Conservation (phyloP, 2,113 vertebrate species). For the Heptranchias perlo region DNA sequence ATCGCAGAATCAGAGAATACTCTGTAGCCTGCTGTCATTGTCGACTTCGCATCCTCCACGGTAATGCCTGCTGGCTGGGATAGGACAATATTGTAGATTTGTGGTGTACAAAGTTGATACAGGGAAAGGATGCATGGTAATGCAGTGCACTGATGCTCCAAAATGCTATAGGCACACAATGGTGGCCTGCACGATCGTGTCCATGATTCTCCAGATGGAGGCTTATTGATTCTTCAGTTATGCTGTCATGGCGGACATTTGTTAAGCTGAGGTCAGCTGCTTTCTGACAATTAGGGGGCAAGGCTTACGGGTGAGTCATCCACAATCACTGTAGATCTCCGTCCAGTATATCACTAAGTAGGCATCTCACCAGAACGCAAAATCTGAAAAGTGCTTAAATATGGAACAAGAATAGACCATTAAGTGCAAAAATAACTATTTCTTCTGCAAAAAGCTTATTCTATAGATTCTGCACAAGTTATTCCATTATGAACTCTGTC, state of each 20-base stretch:
- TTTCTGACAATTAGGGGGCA: neutral
- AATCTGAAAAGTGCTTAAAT: neutral
- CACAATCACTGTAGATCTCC: neutral
- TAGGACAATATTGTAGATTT: neutral
- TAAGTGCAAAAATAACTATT: neutral
- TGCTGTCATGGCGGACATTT: neutral
- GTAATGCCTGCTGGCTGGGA: neutral
- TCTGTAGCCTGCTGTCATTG: neutral
- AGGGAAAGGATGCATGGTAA: neutral
- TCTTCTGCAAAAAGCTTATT: neutral
- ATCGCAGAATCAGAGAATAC: neutral
- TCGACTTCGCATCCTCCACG: neutral
- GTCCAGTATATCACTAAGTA: neutral
- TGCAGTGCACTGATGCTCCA: neutral
- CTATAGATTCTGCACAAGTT: neutral
- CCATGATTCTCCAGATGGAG: neutral
- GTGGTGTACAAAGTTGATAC: neutral
- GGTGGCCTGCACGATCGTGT: neutral
- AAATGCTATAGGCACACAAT: neutral
- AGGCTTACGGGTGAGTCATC: neutral
- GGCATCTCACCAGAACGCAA: neutral
- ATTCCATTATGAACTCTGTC: neutral
- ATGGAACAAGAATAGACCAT: neutral
- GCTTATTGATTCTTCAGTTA: neutral
- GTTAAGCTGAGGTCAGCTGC: neutral